Evolutionary conservation across 2,888 invertebrate genomes (phyloP), one percentile per base, ranked within the genome.

Genomic region (Axea sp.): DNA sequence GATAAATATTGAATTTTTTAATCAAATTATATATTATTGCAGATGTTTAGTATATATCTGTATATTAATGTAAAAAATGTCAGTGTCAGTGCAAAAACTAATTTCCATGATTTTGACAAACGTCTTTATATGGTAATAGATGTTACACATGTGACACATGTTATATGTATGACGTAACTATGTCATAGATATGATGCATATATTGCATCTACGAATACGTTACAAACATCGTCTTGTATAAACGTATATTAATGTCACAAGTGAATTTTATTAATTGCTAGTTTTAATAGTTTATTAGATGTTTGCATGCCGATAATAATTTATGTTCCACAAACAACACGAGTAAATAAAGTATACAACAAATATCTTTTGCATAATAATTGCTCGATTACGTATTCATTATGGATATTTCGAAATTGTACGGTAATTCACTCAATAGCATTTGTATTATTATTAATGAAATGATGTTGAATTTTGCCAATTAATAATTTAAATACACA

Each of bases 171-270:
- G 47, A 47, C 19, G 35, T 35, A 28, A 60, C 59, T 37, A 28
- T 60, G 59, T 47, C 59, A 47, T 17, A 60, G 47, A 60, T 28
- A 60, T 60, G 37, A 37, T 8, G 19, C 47, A 28, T 60, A 37
- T 47, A 47, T 47, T 31, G 37, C 12, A 28, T 15, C 37, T 43
- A 33, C 30, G 17, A 59, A 59, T 35, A 35, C 17, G 45, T 33
- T 59, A 35, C 45, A 45, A 43, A 26, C 59, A 8, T 31, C 31
- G 17, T 3, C 1, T 15, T 15, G 2, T 15, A 26, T 33, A 14
- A 59, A 43, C 26, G 35, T 5, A 15, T 45, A 59, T 45, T 59
- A 59, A 33, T 11, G 31, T 41, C 57, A 22, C 31, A 24, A 41
- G 24, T 57, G 43, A 31, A 43, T 31, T 57, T 57, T 41, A 57